phyloP scores from a whole-genome alignment of 2,797 vertebrate species.

The Todus mexicanus region DNA sequence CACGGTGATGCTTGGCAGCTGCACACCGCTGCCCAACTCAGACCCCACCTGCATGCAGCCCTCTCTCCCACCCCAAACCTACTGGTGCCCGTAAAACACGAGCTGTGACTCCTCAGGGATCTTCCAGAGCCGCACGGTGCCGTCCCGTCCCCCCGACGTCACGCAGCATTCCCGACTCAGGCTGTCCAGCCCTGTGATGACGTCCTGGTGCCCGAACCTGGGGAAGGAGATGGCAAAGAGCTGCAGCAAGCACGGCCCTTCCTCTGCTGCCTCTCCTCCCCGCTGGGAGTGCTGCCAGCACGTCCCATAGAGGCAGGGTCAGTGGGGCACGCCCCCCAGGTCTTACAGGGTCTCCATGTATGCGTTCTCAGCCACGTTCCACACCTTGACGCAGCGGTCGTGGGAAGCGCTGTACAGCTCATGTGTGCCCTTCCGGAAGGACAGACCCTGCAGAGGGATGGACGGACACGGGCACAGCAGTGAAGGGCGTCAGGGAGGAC shows the following conservation, averaged over 20 bases:
- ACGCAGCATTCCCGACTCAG: conserved; percentile 92
- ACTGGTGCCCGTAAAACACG: conserved; percentile 93
- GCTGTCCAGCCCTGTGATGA: conserved; percentile 89
- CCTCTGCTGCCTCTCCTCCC: neutral
- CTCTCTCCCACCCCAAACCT: conserved; percentile 47
- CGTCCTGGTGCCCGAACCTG: conserved; percentile 94
- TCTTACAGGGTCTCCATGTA: conserved; percentile 96
- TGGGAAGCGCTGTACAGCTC: conserved; percentile 94
- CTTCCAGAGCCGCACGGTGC: conserved; percentile 94
- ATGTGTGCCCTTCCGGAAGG: conserved; percentile 90
- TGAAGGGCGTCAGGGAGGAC: rapidly evolving
- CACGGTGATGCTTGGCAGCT: neutral
- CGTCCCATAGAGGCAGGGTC: neutral
- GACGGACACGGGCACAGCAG: rapidly evolving
- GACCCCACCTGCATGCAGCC: rapidly evolving
- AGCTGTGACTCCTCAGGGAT: conserved; percentile 96
- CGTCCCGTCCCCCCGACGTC: conserved; percentile 88
- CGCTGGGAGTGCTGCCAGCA: rapidly evolving
- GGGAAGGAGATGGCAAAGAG: neutral
- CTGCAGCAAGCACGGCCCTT: rapidly evolving
- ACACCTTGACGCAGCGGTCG: conserved; percentile 93
- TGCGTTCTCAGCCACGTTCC: conserved; percentile 93
- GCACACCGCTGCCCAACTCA: rapidly evolving
- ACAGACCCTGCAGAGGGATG: conserved; percentile 79
- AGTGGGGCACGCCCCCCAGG: rapidly evolving